Base-by-base conservation (phyloP, 2,113 vertebrate genomes). In the Microcebus murinus region DNA sequence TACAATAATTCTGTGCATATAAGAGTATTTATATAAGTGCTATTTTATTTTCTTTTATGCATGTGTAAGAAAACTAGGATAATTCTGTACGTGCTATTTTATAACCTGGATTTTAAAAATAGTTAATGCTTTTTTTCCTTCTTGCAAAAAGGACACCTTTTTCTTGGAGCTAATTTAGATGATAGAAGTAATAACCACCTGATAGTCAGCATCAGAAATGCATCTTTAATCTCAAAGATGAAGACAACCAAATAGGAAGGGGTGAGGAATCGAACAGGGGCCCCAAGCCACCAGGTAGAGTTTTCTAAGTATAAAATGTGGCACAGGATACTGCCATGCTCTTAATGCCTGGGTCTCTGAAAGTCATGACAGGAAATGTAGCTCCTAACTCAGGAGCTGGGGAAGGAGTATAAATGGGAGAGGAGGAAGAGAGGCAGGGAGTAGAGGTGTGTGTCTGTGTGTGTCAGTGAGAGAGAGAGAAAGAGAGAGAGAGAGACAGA, bases 221-320 rank as follows among this genome's bases (percentile, higher is more conserved):
- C 15, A 91, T 79, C 34, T 77, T 83, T 71, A 95, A 84, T 91
- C 70, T 97, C 57, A 91, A 80, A 80, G 34, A 88, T 85, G 57
- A 91, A 36, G 29, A 59, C 29, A 94, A 84, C 17, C 57, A 92
- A 92, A 74, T 67, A 18, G 23, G 42, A 68, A 29, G 10, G 13
- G 29, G 59, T 84, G 87, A 93, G 34, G 34, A 36, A 77, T 45
- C 25, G 36, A 73, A 12, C 31, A 86, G 23, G 52, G 70, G 29
- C 18, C 70, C 15, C 23, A 77, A 39, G 25, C 82, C 42, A 70
- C n/a, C 36, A 87, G 14, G 36, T 20, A 8, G 25, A 63, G 52
- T 14, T 95, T 67, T 95, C 76, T 86, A 48, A 90, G 34, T 87
- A n/a, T 90, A 76, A 90, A 90, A 86, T 70, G 29, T 68, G 9